Evolutionary conservation across 1,140 invertebrate genomes (phyloP).

Genomic region (Micrasema longulum): DNA sequence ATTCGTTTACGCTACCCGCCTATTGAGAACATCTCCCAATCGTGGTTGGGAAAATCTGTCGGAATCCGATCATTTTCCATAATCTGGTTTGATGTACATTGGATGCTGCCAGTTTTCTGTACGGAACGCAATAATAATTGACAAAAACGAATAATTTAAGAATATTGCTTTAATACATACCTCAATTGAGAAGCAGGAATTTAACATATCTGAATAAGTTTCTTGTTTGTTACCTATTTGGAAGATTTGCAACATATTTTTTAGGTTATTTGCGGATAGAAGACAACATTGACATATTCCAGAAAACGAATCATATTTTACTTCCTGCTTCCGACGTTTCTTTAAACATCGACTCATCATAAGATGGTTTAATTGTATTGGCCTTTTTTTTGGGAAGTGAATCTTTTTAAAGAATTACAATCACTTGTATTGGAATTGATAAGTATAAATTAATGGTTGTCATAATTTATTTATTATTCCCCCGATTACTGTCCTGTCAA

Average conservation of each 20-base stretch:
- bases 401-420: too few species aligned
- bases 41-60: conserved; percentile 23
- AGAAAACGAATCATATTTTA: neutral
- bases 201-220: conserved; percentile 40
- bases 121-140: conserved; percentile 31
- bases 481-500: too few species aligned
- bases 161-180: too few species aligned
- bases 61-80: conserved; percentile 39
- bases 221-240: conserved; percentile 8
- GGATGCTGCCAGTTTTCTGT: conserved; percentile 32
- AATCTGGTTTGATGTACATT: conserved; percentile 38
- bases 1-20: conserved; percentile 15
- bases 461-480: too few species aligned
- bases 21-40: conserved; percentile 6
- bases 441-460: too few species aligned
- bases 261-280: conserved; percentile 23
- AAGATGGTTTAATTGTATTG: too few species aligned
- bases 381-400: too few species aligned
- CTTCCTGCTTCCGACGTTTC: neutral
- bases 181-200: conserved; percentile 32
- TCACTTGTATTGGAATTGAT: too few species aligned
- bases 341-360: too few species aligned
- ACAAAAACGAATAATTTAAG: too few species aligned
- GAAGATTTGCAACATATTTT: conserved; percentile 20
- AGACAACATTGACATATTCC: conserved; percentile 33